Conservation (phyloP, 2,888 invertebrate genomes). For the Chrysodeixis includens region DNA sequence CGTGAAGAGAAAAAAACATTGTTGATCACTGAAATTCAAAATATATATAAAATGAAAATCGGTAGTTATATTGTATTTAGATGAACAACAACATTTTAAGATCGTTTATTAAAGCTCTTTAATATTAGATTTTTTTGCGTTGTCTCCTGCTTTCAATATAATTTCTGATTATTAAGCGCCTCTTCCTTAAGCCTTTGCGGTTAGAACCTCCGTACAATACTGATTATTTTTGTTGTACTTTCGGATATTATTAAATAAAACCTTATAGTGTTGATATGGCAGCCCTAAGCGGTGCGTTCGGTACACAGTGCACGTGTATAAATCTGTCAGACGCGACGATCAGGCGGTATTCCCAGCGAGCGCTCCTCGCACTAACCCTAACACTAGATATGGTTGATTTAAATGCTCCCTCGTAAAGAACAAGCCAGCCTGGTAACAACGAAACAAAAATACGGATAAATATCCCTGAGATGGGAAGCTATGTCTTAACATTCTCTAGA, state of each 20-base stretch:
- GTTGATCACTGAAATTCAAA: too few species aligned
- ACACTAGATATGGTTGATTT: constrained; percentile 7
- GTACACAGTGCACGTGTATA: constrained; percentile 11
- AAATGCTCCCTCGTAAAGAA: not conserved
- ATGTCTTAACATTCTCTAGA: not conserved
- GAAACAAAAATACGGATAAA: constrained; percentile 3
- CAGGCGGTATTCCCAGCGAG: constrained; percentile 12
- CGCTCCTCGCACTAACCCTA: constrained; percentile 7
- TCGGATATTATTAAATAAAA: not conserved
- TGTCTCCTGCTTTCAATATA: too few species aligned
- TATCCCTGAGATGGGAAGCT: not conserved
- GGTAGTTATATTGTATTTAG: too few species aligned
- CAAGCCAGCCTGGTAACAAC: not conserved
- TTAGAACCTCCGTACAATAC: too few species aligned
- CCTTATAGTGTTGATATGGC: not conserved
- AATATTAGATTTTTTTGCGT: too few species aligned
- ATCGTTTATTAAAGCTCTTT: too few species aligned
- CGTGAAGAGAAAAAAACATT: too few species aligned
- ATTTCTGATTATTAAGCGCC: too few species aligned
- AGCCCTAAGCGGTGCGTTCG: constrained; percentile 9
- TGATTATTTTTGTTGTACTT: too few species aligned
- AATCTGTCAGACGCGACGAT: constrained; percentile 15
- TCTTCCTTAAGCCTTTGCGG: too few species aligned
- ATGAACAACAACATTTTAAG: too few species aligned
- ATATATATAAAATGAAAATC: too few species aligned